Percentiles rank a stretch among this genome's conserved stretches.
These are phyloP conservation scores for Xylocopa sonorina DNA, from an alignment of 1,140 invertebrate species.

Conservation along the genomic window DNA sequence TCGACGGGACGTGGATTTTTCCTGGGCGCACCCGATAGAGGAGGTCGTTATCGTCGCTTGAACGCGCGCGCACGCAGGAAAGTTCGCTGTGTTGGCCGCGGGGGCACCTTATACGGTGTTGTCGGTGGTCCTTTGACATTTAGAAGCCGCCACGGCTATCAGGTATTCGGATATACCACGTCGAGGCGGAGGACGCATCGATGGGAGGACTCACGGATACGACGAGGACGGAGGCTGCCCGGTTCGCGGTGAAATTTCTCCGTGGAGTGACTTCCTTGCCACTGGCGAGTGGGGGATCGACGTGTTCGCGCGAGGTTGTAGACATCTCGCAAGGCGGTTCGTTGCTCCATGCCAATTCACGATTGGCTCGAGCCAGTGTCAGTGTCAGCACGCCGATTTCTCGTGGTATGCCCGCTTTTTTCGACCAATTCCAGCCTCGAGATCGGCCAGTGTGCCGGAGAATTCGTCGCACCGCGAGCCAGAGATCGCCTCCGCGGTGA, in stretches of 20 bases:
- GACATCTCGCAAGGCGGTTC: slow-evolving; percentile 57
- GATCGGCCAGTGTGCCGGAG: not conserved
- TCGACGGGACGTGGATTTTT: too few species aligned
- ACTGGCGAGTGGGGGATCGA: slow-evolving; percentile 43
- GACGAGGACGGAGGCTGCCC: slow-evolving; percentile 59
- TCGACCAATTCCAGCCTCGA: not conserved
- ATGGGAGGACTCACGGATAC: slow-evolving; percentile 1
- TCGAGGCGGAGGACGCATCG: slow-evolving; percentile 21
- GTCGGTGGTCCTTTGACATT: slow-evolving; percentile 54
- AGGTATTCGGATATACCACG: slow-evolving; percentile 56
- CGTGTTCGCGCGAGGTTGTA: slow-evolving; percentile 58
- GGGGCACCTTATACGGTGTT: not conserved
- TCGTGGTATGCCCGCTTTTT: slow-evolving; percentile 17
- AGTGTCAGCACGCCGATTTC: slow-evolving; percentile 60
- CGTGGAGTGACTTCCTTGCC: slow-evolving; percentile 59
- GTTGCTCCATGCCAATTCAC: slow-evolving; percentile 57
- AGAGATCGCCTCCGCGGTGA: too few species aligned
- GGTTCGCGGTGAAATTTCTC: slow-evolving; percentile 74
- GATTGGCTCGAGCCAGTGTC: slow-evolving; percentile 58
- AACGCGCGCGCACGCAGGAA: not conserved
- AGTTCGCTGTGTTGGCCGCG: not conserved
- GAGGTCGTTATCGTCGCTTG: too few species aligned
- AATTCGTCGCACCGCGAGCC: not conserved
- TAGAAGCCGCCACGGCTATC: slow-evolving; percentile 38
- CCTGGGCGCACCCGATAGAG: too few species aligned